phyloP scores from a whole-genome alignment of 2,797 vertebrate species.

The Helicolenus hilgendorfi region DNA sequence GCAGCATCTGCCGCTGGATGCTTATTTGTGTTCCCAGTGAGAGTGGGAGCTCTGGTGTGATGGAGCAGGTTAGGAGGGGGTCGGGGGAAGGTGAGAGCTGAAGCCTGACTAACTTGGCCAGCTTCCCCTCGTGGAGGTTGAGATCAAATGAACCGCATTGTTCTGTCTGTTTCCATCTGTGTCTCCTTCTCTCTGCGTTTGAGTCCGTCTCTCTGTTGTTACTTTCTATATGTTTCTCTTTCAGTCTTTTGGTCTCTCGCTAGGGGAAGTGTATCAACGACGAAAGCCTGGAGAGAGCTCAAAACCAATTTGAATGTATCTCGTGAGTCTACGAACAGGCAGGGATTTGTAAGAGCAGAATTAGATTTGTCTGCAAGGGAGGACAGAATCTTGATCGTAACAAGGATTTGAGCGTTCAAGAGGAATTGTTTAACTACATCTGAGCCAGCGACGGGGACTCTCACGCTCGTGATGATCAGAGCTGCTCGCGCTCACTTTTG shows the following conservation, averaged over 20 bases:
- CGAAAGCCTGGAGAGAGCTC: neutral
- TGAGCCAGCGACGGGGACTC: neutral
- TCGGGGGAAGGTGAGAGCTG: neutral
- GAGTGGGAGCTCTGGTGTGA: slow-evolving; percentile 9
- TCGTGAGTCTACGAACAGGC: neutral
- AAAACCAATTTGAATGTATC: neutral
- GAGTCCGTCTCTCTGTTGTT: neutral
- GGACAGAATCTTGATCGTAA: neutral
- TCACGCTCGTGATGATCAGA: neutral
- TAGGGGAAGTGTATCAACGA: neutral
- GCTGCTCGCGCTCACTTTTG: neutral
- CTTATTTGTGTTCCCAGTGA: slow-evolving; percentile 19
- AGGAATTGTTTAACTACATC: neutral
- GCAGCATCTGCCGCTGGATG: neutral
- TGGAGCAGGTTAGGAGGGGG: neutral
- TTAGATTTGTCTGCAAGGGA: neutral
- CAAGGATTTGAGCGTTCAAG: neutral
- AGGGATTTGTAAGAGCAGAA: neutral
- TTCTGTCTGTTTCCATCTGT: slow-evolving; percentile 26
- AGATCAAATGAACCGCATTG: slow-evolving; percentile 38
- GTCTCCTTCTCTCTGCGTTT: neutral
- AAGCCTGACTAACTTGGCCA: slow-evolving; percentile 12
- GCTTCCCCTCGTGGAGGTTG: slow-evolving; percentile 15
- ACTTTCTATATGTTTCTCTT: neutral
- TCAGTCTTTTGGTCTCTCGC: neutral